Percentiles rank a stretch among this genome's conserved stretches.
These are phyloP conservation scores for Trogon surrucura DNA, from an alignment of 2,113 vertebrate genomes.

Conservation along the genomic window DNA sequence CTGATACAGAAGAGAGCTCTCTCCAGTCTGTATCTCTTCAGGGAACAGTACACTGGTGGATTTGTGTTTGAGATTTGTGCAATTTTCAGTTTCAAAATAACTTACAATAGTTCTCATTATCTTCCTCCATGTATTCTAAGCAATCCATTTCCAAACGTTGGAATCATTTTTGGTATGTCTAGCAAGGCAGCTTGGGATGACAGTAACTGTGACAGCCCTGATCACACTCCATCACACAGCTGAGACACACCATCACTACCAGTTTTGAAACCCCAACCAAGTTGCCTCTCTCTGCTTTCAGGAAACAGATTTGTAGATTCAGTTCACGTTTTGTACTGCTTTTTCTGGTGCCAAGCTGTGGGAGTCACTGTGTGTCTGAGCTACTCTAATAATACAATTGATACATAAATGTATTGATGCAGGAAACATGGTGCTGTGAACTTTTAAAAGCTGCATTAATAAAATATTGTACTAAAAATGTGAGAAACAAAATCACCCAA, in stretches of 20 bases:
- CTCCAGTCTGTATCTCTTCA: neutral
- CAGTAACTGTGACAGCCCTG: neutral
- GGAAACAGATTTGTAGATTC: neutral
- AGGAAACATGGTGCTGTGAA: neutral
- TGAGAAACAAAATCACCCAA: neutral
- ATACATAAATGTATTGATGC: neutral
- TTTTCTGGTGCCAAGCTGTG: neutral
- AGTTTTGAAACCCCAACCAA: neutral
- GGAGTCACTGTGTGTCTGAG: neutral
- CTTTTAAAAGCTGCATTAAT: neutral
- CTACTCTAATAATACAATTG: neutral
- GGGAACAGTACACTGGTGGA: accelerated
- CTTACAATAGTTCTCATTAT: neutral
- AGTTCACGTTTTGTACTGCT: neutral
- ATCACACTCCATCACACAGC: neutral
- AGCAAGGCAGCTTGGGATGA: neutral
- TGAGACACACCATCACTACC: neutral
- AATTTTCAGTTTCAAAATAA: neutral
- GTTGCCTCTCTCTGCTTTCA: neutral
- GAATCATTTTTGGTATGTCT: neutral
- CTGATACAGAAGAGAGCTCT: neutral
- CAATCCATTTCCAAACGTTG: neutral
- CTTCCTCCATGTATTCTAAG: neutral
- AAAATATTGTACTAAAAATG: neutral
- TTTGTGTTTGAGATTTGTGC: neutral